phyloP scores from a whole-genome alignment of 2,113 vertebrate genomes.

The Kobus ellipsiprymnus region DNA sequence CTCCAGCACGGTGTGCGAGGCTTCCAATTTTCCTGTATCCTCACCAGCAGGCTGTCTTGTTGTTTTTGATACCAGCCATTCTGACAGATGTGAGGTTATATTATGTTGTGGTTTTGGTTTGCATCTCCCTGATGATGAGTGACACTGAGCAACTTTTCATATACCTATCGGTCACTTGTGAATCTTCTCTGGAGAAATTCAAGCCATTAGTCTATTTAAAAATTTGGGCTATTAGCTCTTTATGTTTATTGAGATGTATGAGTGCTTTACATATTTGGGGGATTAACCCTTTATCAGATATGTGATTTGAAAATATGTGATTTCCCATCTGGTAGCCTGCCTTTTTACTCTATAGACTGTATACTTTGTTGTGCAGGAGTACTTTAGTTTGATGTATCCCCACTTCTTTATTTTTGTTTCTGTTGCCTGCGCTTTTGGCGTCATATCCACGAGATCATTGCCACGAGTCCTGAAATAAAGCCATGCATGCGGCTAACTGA shows the following conservation, averaged over 20 bases:
- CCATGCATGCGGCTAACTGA: no score
- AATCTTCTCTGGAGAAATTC: neutral
- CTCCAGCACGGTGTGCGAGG: accelerated
- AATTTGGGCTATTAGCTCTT: neutral
- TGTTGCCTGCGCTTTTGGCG: neutral
- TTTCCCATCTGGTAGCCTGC: neutral
- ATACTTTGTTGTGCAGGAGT: neutral
- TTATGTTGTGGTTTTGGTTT: neutral
- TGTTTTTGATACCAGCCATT: neutral
- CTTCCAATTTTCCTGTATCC: neutral
- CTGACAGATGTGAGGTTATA: neutral
- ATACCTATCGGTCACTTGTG: neutral
- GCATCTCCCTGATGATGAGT: neutral
- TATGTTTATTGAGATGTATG: neutral
- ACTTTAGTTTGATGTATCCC: neutral
- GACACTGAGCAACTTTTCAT: neutral
- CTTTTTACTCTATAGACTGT: neutral
- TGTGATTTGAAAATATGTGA: neutral
- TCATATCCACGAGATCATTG: neutral
- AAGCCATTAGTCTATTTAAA: neutral
- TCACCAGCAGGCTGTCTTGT: neutral
- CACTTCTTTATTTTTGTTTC: neutral
- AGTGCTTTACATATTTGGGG: neutral
- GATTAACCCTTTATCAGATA: neutral
- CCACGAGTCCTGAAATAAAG: neutral